These are phyloP conservation scores for Apotomis capreana DNA, from an alignment of 2,888 invertebrate genomes.

Conservation along the genomic window DNA sequence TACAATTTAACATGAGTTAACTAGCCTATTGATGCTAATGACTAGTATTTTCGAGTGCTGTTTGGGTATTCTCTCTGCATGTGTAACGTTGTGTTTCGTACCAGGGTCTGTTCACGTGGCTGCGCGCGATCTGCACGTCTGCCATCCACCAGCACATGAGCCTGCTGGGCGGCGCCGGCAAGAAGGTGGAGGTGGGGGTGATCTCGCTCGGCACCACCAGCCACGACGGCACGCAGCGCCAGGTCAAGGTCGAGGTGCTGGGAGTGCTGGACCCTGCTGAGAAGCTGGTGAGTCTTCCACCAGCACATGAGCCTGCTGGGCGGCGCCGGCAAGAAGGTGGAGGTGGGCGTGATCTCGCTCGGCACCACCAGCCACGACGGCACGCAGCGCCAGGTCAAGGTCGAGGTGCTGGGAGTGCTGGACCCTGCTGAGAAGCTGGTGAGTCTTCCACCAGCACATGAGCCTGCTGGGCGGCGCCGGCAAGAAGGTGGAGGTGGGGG, in stretches of 20 bases:
- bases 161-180: slow-evolving; percentile 88
- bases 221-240: slow-evolving; percentile 88
- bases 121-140: slow-evolving; percentile 89
- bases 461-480: slow-evolving; percentile 88
- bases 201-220: slow-evolving; percentile 94
- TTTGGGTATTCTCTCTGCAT: no score
- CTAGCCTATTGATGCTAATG: no score
- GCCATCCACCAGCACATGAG: slow-evolving; percentile 90
- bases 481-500: slow-evolving; percentile 90
- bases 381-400: slow-evolving; percentile 90
- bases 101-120: slow-evolving; percentile 83
- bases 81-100: background rate
- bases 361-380: slow-evolving; percentile 93
- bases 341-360: slow-evolving; percentile 93
- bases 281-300: slow-evolving; percentile 88
- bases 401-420: slow-evolving; percentile 93
- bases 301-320: slow-evolving; percentile 90
- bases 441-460: slow-evolving; percentile 87
- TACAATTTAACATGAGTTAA: no score
- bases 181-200: slow-evolving; percentile 91
- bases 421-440: slow-evolving; percentile 88
- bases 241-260: slow-evolving; percentile 94
- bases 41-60: no score
- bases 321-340: slow-evolving; percentile 87
- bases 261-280: slow-evolving; percentile 91